Base-by-base conservation (phyloP, 2,797 vertebrate species). In the Ibycter americanus region DNA sequence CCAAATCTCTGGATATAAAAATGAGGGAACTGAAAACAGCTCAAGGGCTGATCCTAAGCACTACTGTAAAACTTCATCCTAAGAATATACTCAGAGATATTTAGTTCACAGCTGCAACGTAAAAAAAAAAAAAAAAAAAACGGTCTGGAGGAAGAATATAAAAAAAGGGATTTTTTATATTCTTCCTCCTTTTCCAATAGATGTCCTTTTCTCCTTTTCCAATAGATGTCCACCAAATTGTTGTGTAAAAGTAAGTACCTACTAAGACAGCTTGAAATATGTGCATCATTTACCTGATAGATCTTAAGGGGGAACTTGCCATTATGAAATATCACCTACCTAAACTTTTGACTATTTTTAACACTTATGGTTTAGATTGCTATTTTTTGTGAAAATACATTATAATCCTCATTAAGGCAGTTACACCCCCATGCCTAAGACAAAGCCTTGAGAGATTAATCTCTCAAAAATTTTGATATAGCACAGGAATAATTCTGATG, bases 261-360 rank as follows among this genome's bases (percentile, higher is more conserved):
- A 11, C 73, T 31, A 59, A 2, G 80, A 93, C 90, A 97, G 86
- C 31, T 90, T 96, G 93, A 97, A 97, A 96, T 77, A 95, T 84
- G 77, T 62, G 93, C 67, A 92, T 93, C 86, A 84, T 93, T 94
- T 96, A 84, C 67, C 73, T 86, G 86, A 87, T 73, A 84, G 83
- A 96, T 90, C 90, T 92, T 79, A 68, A 40, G 81, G 70, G 91
- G 58, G 46, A 94, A 19, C 78, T 77, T 96, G 95, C 81, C 95
- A 70, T 63, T 47, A 82, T 95, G 92, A 96, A 95, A 70, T 91
- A 96, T 93, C 74, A 92, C 89, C 92, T 68, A 58, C 22, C 70
- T 40, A 76, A 92, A 82, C 21, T 79, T 88, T 29, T 23, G 26
- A 67, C 79, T 89, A 72, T 91, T 95, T 96, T 95, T 94, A 95